phyloP scores from a whole-genome alignment of 1,140 invertebrate species.

The Lepidurus apus region DNA sequence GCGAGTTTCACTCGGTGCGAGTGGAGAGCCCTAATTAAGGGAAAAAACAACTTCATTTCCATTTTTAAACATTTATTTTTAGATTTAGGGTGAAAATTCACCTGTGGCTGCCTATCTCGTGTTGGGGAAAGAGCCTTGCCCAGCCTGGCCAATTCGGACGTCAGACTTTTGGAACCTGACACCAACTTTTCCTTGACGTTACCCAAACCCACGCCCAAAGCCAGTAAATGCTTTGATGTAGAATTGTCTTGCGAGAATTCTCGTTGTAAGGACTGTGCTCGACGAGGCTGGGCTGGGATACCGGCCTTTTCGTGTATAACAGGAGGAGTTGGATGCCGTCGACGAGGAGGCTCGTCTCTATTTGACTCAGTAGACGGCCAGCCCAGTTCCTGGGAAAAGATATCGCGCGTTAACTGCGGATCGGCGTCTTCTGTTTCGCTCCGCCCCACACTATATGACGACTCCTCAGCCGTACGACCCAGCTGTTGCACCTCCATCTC shows the following conservation, averaged over 20 bases:
- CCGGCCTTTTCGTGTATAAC: not conserved
- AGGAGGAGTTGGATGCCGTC: not conserved
- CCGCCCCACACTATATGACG: slow-evolving; percentile 76
- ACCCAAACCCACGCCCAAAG: not conserved
- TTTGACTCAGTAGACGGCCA: not conserved
- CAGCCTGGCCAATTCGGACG: slow-evolving; percentile 44
- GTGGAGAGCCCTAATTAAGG: not conserved
- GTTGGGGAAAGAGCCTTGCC: slow-evolving; percentile 72
- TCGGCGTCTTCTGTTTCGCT: slow-evolving; percentile 62
- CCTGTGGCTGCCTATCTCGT: slow-evolving; percentile 51
- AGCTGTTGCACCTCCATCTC: slow-evolving; percentile 70
- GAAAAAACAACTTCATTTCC: slow-evolving; percentile 22
- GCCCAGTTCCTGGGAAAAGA: slow-evolving; percentile 62
- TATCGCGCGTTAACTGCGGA: slow-evolving; percentile 58
- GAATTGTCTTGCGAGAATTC: not conserved
- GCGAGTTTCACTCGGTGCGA: slow-evolving; percentile 30
- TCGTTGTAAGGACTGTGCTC: not conserved
- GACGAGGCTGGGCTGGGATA: not conserved
- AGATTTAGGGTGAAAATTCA: not conserved
- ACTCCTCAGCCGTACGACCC: slow-evolving; percentile 70
- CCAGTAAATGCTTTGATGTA: not conserved
- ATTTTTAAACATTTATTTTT: not conserved
- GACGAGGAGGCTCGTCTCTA: not conserved
- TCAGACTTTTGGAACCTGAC: slow-evolving; percentile 65
- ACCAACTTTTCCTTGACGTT: slow-evolving; percentile 64